phyloP scores from a whole-genome alignment of 1,140 invertebrate genomes.

The Cotesia vestalis region DNA sequence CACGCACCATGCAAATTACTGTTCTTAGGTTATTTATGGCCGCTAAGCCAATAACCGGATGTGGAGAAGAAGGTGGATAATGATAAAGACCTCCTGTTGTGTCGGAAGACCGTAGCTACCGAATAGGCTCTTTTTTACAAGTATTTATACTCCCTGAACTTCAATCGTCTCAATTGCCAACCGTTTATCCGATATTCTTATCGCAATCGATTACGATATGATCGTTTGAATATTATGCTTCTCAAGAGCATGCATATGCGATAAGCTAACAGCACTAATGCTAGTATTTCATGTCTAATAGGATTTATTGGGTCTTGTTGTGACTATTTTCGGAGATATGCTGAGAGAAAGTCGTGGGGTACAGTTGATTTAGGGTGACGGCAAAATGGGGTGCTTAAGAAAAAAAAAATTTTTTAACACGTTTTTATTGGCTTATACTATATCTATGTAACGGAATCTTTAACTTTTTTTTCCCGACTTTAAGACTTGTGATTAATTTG shows the following conservation, averaged over 20 bases:
- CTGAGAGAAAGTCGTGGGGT: constrained; percentile 11
- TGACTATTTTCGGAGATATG: too few species aligned
- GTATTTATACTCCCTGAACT: constrained; percentile 26
- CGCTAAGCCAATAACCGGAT: constrained; percentile 40
- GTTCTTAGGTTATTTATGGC: constrained; percentile 39
- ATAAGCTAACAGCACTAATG: constrained; percentile 1
- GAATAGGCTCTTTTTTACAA: constrained; percentile 27
- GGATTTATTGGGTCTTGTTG: constrained; percentile 19
- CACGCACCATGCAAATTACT: constrained; percentile 48
- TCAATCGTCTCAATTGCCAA: constrained; percentile 43
- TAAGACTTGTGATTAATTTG: too few species aligned
- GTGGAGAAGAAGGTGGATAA: constrained; percentile 30
- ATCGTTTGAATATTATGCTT: background rate
- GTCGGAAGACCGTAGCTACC: constrained; percentile 26
- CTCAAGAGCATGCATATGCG: background rate
- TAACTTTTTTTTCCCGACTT: too few species aligned
- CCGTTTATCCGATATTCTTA: constrained; percentile 45
- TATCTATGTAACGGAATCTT: too few species aligned
- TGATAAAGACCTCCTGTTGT: constrained; percentile 46
- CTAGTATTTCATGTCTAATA: constrained; percentile 21
- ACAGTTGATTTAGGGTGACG: background rate
- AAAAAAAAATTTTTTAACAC: too few species aligned
- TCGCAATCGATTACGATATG: constrained; percentile 20
- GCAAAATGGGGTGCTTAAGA: too few species aligned
- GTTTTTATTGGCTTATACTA: too few species aligned